These are phyloP conservation scores for Parnassius apollo DNA, from an alignment of 2,888 invertebrate species.

Conservation along the genomic window DNA sequence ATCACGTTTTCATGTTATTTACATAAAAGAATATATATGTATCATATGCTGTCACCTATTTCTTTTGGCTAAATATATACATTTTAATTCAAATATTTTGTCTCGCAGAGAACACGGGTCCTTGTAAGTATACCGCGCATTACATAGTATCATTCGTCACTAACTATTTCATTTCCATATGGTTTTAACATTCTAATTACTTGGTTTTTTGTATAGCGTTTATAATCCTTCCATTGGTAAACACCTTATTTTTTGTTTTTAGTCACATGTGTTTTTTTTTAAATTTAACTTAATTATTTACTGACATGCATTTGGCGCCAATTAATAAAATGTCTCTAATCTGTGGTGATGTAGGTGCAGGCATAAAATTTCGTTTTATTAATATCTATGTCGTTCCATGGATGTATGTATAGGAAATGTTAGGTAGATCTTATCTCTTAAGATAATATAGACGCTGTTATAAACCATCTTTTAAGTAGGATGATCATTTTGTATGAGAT, in stretches of 20 bases:
- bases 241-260: not conserved
- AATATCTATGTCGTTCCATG: too few species aligned
- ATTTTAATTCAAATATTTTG: constrained; percentile 55
- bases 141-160: constrained; percentile 40
- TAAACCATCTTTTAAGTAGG: too few species aligned
- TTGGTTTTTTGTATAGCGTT: not conserved
- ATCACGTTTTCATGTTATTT: not conserved
- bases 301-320: too few species aligned
- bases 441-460: too few species aligned
- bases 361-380: too few species aligned
- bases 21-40: not conserved
- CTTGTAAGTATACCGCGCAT: constrained; percentile 70
- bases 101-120: constrained; percentile 76
- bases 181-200: constrained; percentile 21
- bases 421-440: too few species aligned
- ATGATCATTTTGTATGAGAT: too few species aligned
- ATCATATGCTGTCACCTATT: not conserved
- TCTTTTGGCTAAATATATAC: constrained; percentile 25
- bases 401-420: too few species aligned
- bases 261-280: too few species aligned
- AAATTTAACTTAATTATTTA: too few species aligned
- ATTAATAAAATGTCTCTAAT: too few species aligned
- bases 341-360: too few species aligned
- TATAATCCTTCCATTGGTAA: not conserved
- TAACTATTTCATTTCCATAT: constrained; percentile 37